Base-by-base conservation (phyloP, 2,113 vertebrate species). In the Sinosuthora webbiana region DNA sequence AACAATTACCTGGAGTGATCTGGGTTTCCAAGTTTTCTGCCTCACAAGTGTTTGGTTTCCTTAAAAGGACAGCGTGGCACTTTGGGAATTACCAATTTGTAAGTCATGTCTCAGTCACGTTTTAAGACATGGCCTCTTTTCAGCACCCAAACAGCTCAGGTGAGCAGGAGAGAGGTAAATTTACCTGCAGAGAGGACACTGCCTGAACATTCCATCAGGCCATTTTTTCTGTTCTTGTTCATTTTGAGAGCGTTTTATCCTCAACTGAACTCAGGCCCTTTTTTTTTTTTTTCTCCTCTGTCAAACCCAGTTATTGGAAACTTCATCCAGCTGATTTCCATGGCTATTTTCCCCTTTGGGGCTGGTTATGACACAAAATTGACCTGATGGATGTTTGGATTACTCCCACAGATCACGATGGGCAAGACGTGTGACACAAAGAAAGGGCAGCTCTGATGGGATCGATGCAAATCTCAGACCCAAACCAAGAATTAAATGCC, bases 361-460 rank as follows among this genome's bases (percentile, higher is more conserved):
- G 93, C 59, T 90, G 70, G 67, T 65, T 78, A 63, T 49, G 60
- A 93, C 83, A 87, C 63, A 87, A 87, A 94, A 96, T 11, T 64
- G 90, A 94, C 95, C 91, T 89, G 93, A 87, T 4, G 6, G 93
- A 59, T 80, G 85, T 83, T 93, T 82, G 94, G 90, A 75, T 49
- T 44, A 10, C 39, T 23, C 39, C 45, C 28, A 33, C 52, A 56
- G 39, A 47, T 56, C 41, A 30, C 12, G 47, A 95, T 27, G 41
- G 76, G 35, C 27, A 63, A 77, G 59, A 86, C 25, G 56, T 52
- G 55, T 47, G 52, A 64, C 37, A 44, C 47, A 80, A 71, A 81
- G 44, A 37, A 82, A 33, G 24, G 33, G 20, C 35, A 44, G 69
- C 63, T 91, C 70, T 81, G 64, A 50, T 23, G 44, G 39, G 35